phyloP scores from a whole-genome alignment of 2,113 vertebrate species.

The Nyctibius bracteatus region DNA sequence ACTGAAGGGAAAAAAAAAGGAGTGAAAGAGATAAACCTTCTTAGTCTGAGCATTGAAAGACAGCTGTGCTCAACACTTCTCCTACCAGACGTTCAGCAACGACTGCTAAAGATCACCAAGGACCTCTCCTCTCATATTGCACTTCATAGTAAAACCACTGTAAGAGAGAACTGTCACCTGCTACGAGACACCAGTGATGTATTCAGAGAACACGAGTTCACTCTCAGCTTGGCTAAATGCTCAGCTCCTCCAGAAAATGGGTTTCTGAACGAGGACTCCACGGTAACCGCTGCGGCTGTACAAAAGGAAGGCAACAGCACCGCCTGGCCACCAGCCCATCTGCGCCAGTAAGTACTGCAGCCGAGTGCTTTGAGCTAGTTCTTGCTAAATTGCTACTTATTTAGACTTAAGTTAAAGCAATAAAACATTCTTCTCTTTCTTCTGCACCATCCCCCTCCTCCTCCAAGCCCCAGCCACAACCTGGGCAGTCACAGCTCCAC shows the following conservation, averaged over 20 bases:
- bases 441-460: not conserved
- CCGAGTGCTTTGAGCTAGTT: not conserved
- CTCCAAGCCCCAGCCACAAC: not conserved
- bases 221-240: not conserved
- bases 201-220: not conserved
- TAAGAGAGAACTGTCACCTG: not conserved
- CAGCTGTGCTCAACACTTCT: not conserved
- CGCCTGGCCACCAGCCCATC: rapidly evolving
- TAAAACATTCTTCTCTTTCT: not conserved
- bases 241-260: not conserved
- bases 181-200: rapidly evolving
- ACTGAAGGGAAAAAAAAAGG: not conserved
- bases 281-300: rapidly evolving
- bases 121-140: not conserved
- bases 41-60: not conserved
- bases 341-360: rapidly evolving
- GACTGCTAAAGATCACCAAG: not conserved
- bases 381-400: not conserved
- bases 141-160: not conserved
- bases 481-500: not conserved
- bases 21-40: not conserved
- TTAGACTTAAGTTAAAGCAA: not conserved
- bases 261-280: not conserved
- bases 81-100: not conserved
- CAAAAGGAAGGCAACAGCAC: not conserved